phyloP scores from a whole-genome alignment of 37 sponge, comb jelly and placozoan genomes.

The Geodia barretti region DNA sequence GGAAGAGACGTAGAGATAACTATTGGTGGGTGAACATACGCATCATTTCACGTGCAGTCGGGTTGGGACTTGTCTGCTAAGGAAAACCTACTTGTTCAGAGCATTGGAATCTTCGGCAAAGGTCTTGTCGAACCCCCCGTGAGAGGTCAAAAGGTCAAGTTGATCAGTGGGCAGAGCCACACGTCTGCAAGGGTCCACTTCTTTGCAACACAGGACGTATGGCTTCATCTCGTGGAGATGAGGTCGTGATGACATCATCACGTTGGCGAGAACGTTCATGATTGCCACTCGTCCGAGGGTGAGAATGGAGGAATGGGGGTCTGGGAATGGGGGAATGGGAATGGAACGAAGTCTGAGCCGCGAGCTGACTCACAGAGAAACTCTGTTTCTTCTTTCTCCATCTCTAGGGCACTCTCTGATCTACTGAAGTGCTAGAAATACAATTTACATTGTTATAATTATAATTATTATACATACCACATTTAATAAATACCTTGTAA shows the following conservation, averaged over 20 bases:
- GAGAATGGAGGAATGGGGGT: slow-evolving; percentile 48
- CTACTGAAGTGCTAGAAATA: slow-evolving; percentile 25
- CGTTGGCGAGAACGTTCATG: slow-evolving; percentile 30
- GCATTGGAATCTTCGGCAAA: not conserved
- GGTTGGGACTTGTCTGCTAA: no score
- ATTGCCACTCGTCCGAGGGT: slow-evolving; percentile 49
- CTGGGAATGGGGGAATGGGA: slow-evolving; percentile 8
- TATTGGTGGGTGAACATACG: no score
- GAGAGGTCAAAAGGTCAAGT: slow-evolving; percentile 10
- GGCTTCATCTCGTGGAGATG: not conserved
- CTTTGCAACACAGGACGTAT: no score
- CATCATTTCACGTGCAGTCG: no score
- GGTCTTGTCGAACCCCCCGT: slow-evolving; percentile 2
- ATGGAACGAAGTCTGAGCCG: not conserved
- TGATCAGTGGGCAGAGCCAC: no score
- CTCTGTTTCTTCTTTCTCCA: slow-evolving; percentile 45
- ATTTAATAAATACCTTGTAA: slow-evolving; percentile 18
- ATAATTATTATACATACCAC: not conserved
- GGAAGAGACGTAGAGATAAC: no score
- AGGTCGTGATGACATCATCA: not conserved
- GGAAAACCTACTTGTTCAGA: not conserved
- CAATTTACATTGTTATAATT: not conserved
- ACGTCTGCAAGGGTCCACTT: no score
- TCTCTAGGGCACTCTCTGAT: slow-evolving; percentile 33
- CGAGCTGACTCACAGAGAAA: slow-evolving; percentile 33